phyloP scores from a whole-genome alignment of 1,140 invertebrate genomes.

The Cydia strobilella region DNA sequence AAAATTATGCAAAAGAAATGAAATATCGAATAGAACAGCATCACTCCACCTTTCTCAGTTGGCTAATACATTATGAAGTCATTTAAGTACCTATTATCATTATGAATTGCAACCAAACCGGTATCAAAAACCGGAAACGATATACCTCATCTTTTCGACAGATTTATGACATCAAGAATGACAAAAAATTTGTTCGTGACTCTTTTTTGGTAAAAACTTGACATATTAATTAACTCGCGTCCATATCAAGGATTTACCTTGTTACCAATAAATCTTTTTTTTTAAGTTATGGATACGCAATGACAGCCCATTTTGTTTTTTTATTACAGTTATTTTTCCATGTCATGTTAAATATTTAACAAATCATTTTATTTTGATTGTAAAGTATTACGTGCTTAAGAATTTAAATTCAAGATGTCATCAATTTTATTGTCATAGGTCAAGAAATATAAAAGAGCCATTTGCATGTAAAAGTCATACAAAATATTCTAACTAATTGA shows the following conservation, averaged over 20 bases:
- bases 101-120: neutral
- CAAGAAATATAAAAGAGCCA: neutral
- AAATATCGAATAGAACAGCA: neutral
- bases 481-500: neutral
- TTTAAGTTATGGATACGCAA: conserved; percentile 17
- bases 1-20: no score
- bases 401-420: neutral
- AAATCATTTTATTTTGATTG: neutral
- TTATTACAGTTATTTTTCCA: neutral
- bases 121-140: conserved; percentile 1
- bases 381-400: neutral
- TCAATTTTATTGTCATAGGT: conserved; percentile 1
- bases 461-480: neutral
- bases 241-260: neutral
- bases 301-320: neutral
- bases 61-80: neutral
- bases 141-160: neutral
- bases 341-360: neutral
- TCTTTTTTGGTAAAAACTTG: neutral
- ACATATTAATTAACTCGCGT: neutral
- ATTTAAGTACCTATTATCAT: neutral
- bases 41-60: neutral
- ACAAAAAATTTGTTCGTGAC: conserved; percentile 6
- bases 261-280: conserved; percentile 5
- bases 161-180: conserved; percentile 11